These are phyloP conservation scores for Lepus oiostolus DNA, from an alignment of 2,797 vertebrate species.

Conservation along the genomic window DNA sequence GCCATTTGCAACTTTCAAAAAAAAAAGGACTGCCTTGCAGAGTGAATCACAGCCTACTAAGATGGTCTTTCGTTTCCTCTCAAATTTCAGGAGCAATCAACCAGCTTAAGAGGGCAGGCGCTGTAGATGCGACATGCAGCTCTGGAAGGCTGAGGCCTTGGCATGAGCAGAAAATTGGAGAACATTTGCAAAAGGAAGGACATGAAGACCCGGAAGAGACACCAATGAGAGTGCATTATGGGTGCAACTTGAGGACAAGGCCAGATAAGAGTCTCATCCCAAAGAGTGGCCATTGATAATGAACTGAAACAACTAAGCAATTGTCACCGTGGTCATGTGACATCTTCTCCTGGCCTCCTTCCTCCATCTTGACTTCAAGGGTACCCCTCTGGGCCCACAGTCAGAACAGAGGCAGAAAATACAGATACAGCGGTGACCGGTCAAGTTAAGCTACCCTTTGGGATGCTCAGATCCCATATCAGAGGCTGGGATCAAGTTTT, in stretches of 20 bases:
- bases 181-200: neutral
- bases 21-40: constrained; percentile 6
- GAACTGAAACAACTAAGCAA: neutral
- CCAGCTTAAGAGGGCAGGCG: neutral
- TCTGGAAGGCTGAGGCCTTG: neutral
- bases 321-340: neutral
- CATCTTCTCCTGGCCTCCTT: neutral
- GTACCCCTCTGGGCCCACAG: too few species aligned
- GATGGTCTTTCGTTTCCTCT: neutral
- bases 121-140: neutral
- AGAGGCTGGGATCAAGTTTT: too few species aligned
- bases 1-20: neutral
- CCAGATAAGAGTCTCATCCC: neutral
- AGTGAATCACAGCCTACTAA: neutral
- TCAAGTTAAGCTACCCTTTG: too few species aligned
- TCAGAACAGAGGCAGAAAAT: too few species aligned
- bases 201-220: neutral
- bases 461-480: too few species aligned
- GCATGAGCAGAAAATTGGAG: neutral
- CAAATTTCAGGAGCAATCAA: neutral
- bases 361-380: neutral
- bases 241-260: neutral
- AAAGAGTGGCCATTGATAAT: neutral
- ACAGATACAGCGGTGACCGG: too few species aligned
- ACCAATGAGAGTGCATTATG: neutral